Evolutionary conservation across 2,113 vertebrate species (phyloP).

Genomic region (Poeciliopsis turrubarensis): DNA sequence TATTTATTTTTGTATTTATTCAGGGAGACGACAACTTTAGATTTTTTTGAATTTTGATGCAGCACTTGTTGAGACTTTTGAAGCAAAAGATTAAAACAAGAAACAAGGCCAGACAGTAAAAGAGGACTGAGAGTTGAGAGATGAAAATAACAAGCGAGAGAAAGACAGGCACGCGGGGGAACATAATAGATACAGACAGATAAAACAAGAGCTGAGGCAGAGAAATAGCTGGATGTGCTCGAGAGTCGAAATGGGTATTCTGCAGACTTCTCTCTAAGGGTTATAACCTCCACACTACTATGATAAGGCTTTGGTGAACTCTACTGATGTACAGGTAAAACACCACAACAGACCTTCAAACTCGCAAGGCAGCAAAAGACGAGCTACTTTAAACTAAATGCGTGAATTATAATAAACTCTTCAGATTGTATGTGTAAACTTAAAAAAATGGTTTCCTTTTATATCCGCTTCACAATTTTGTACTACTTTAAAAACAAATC

Average conservation of each 20-base stretch:
- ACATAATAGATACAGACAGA: constrained; percentile 42
- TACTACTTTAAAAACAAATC: background rate
- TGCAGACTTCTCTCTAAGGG: constrained; percentile 19
- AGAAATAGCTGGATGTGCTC: constrained; percentile 5
- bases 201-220: constrained; percentile 22
- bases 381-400: constrained; percentile 42
- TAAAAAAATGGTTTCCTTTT: background rate
- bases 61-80: constrained; percentile 29
- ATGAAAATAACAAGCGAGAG: constrained; percentile 39
- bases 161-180: constrained; percentile 25
- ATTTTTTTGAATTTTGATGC: constrained; percentile 36
- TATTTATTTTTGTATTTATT: constrained; percentile 3
- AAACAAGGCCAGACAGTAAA: constrained; percentile 16
- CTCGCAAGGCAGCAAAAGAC: constrained; percentile 35
- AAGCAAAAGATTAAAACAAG: constrained; percentile 35
- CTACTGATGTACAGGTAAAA: constrained; percentile 56
- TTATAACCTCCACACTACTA: constrained; percentile 30
- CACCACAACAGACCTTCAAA: constrained; percentile 30
- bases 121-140: constrained; percentile 16
- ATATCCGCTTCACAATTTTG: background rate
- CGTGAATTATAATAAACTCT: constrained; percentile 22
- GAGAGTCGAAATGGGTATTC: constrained; percentile 23
- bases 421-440: background rate
- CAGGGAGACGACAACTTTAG: constrained; percentile 10
- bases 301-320: constrained; percentile 55